Base-by-base conservation (phyloP, 2,113 vertebrate genomes). In the Gallinago undulata region DNA sequence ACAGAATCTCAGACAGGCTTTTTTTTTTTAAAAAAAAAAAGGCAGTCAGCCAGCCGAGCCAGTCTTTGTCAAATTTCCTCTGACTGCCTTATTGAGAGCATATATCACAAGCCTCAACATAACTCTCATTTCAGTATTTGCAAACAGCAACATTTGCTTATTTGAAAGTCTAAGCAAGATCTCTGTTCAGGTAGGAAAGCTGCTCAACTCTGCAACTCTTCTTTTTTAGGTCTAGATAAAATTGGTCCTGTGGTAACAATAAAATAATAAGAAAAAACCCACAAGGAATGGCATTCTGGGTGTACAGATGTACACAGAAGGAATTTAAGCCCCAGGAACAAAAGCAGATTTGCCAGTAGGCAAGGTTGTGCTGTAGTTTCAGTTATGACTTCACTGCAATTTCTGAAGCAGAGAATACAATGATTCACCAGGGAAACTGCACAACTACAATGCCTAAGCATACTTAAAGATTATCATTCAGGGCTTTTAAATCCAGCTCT, bases 381-480 rank as follows among this genome's bases (percentile, higher is more conserved):
- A 84, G 84, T 51, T 50, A 74, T 77, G 45, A 70, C 83, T 94
- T 89, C 81, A 59, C 47, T 77, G 62, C 85, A 90, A 62, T 94
- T 94, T 86, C 35, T 60, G 56, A 95, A 95, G 85, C 77, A 84
- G 51, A 62, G 91, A 84, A 48, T 63, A 35, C 39, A 62, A 86
- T 41, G 70, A 93, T 89, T 95, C 90, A 68, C 68, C 27, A 43
- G 39, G 69, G 87, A 89, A 67, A 80, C 23, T n/a, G 67, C 90
- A 93, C 69, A 95, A 43, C 37, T 63, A 96, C 96, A 96, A 74
- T 82, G 81, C 76, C 90, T 92, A 87, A 80, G 89, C 69, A 85
- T 87, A 96, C 96, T 97, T 96, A 93, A 93, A 97, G 87, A 95
- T 96, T 91, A 96, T 94, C 83, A 92, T 69, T 93, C 91, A 62